Evolutionary conservation across 2,888 invertebrate species (phyloP).

Genomic region (Cistogaster globosa): DNA sequence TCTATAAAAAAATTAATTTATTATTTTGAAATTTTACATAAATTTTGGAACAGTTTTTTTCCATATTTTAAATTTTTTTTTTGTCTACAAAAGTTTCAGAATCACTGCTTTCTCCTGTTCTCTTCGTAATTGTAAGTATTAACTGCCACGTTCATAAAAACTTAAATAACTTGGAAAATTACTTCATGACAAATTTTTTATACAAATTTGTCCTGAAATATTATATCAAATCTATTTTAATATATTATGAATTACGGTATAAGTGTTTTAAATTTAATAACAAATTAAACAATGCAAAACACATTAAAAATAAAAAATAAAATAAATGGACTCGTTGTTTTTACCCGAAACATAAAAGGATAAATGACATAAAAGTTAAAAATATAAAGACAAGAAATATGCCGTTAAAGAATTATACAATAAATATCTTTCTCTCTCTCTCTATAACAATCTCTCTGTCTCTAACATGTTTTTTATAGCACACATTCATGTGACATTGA

Average conservation of each 20-base stretch:
- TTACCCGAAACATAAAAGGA: slow-evolving; percentile 16
- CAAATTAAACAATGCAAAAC: background rate
- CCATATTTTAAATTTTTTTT: no score
- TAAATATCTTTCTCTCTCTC: background rate
- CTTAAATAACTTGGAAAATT: no score
- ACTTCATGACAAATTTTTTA: no score
- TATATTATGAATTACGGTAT: no score
- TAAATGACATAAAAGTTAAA: slow-evolving; percentile 33
- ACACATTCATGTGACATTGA: slow-evolving; percentile 2
- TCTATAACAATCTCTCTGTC: background rate
- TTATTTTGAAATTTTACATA: no score
- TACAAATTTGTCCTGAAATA: no score
- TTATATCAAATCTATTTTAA: no score
- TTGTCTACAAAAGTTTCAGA: background rate
- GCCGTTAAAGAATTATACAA: background rate
- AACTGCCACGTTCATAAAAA: no score
- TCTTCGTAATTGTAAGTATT: background rate
- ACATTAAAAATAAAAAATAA: background rate
- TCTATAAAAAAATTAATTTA: no score
- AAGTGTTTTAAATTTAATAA: slow-evolving; percentile 25
- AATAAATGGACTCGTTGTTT: background rate
- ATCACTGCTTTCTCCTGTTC: no score
- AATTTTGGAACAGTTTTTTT: no score
- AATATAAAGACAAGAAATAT: slow-evolving; percentile 12
- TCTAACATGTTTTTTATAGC: no score